These are phyloP conservation scores for Nomada fucata DNA, from an alignment of 2,888 invertebrate species.

Conservation along the genomic window DNA sequence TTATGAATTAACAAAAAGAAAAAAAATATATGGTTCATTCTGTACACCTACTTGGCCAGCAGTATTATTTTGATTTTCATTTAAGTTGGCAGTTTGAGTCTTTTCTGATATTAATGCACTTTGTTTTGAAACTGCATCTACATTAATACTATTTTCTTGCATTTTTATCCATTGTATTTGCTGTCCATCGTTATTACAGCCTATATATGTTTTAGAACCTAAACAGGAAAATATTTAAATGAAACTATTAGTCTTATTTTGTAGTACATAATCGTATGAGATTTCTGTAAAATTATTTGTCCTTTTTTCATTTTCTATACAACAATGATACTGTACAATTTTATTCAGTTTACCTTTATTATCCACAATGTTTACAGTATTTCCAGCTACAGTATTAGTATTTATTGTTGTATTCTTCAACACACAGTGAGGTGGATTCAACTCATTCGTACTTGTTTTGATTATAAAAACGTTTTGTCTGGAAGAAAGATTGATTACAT, in stretches of 20 bases:
- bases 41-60: slow-evolving; percentile 69
- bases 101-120: slow-evolving; percentile 69
- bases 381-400: slow-evolving; percentile 72
- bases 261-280: neutral
- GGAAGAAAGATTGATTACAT: slow-evolving; percentile 61
- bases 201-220: slow-evolving; percentile 64
- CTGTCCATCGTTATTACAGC: slow-evolving; percentile 70
- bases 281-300: neutral
- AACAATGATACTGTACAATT: slow-evolving; percentile 1
- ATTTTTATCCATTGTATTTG: slow-evolving; percentile 79
- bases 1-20: neutral
- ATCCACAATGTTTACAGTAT: slow-evolving; percentile 71
- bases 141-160: slow-evolving; percentile 76
- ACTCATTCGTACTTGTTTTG: slow-evolving; percentile 79
- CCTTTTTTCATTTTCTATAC: neutral
- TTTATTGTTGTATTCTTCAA: slow-evolving; percentile 71
- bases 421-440: slow-evolving; percentile 62
- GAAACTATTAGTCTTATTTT: neutral
- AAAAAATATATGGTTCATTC: neutral
- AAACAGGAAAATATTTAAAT: slow-evolving; percentile 3
- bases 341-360: slow-evolving; percentile 70
- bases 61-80: slow-evolving; percentile 74
- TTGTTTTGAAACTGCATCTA: slow-evolving; percentile 74
- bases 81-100: slow-evolving; percentile 68
- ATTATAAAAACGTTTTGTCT: slow-evolving; percentile 81